Conservation (phyloP, 2,797 vertebrate species). For the Tokudaia muenninki region DNA sequence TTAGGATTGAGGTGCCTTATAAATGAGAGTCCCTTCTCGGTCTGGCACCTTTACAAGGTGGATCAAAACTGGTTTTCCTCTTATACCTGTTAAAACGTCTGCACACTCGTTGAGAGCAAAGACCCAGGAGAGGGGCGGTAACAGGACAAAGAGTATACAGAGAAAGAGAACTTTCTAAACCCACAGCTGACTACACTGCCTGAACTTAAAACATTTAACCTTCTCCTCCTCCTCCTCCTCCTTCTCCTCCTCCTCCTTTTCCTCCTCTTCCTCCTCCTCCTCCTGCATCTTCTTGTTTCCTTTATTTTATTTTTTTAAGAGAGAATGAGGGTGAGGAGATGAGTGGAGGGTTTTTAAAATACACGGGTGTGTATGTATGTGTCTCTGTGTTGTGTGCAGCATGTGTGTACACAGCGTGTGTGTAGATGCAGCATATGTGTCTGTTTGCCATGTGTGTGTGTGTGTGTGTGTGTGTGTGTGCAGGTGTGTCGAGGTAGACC, state of each 20-base stretch:
- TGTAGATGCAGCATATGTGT: not conserved
- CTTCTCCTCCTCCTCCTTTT: too few species aligned
- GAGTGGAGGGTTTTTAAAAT: not conserved
- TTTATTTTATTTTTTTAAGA: not conserved
- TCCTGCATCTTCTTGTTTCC: not conserved
- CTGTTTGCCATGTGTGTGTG: not conserved
- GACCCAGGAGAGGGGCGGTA: not conserved
- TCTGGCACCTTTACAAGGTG: not conserved
- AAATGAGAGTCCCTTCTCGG: not conserved
- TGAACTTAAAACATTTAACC: conserved; percentile 7
- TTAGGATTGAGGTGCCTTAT: not conserved
- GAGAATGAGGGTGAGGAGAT: not conserved
- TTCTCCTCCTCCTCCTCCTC: not conserved
- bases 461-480: not conserved
- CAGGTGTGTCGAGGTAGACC: not conserved
- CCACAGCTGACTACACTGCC: too few species aligned
- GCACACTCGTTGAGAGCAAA: not conserved
- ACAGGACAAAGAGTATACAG: not conserved
- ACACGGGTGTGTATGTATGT: not conserved
- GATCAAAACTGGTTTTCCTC: not conserved
- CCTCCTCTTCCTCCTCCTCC: too few species aligned
- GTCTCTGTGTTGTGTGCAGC: not conserved
- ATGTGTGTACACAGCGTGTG: not conserved
- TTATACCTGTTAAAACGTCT: not conserved
- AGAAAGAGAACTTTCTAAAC: not conserved